Evolutionary conservation across 2,113 vertebrate species (phyloP), one percentile per base, ranked within the genome.

Genomic region (Brienomyrus longianalis): DNA sequence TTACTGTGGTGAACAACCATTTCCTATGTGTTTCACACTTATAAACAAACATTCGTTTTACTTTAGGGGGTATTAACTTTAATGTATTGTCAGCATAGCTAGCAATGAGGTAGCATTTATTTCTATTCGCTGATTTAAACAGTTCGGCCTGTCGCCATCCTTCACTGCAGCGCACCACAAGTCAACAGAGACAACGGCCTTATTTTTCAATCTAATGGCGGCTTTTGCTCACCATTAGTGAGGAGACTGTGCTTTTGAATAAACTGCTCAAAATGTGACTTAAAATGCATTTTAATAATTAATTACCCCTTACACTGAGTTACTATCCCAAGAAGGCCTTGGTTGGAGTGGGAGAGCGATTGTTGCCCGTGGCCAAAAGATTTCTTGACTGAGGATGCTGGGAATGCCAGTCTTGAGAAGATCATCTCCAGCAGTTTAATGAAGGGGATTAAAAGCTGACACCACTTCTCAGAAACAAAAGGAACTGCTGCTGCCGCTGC

Each of bases 31-130:
- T 98, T 97, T 96, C 96, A 95, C 96, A 95, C 96, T 95, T 94
- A 96, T 97, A 97, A 97, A 98, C 96, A 98, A 97, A 96, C 96
- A 97, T 97, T 96, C 96, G 96, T 97, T 97, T 96, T 95, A 96
- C 97, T 97, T 96, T 96, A 94, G 94, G 95, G 96, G 95, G 95
- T 96, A 97, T 96, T 97, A 94, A 95, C 95, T 94, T 96, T 96
- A 97, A 97, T 97, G 93, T 96, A 95, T 95, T 95, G 95, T 96
- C 96, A 97, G 96, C 96, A 94, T 93, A 92, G 95, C 93, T 94
- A 93, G 95, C 95, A 96, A 96, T 93, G 94, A 94, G 95, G 95
- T 95, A 95, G 96, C 95, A 96, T 97, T 97, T 95, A 97, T 98
- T 98, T 97, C 96, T 97, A 97, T 97, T 96, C 94, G 92, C 94